Base-by-base conservation (phyloP, 2,113 vertebrate species). In the Mirza zaza region DNA sequence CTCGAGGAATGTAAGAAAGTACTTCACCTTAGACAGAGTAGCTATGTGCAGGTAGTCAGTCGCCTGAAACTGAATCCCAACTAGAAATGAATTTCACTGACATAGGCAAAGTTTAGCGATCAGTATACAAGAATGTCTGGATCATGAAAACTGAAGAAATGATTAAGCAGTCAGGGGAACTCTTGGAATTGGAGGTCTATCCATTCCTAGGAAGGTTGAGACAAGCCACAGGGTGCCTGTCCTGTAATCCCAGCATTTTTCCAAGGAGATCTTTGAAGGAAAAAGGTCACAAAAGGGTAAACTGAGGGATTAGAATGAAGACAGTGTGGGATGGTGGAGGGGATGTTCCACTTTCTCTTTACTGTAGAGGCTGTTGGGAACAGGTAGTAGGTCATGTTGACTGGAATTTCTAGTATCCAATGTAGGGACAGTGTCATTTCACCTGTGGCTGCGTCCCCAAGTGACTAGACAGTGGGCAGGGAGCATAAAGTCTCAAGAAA, bases 11-110 rank as follows among this genome's bases (percentile, higher is more conserved):
- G 8, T 11, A 8, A 68, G 63, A 52, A 71, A 57, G 32, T 55
- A 8, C 52, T 45, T 1, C 15, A 23, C 12, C 48, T 39, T 27
- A n/a, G 57, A n/a, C 2, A 67, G 34, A 3, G 6, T 65, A 39
- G 61, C 17, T 71, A 1, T 0, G 0, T 5, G 34, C 25, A 77
- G 39, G 42, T 2, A 3, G 4, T n/a, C 42, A 1, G 13, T 25
- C 20, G 61, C 63, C 36, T 17, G 68, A n/a, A 57, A n/a, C 67
- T 5, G 32, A 90, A 45, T 80, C 61, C 8, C 12, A 13, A 15
- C 34, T 32, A 48, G 55, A 87, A 65, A 17, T 50, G 59, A 80
- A 59, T 57, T 63, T 57, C 50, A 23, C 48, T 32, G 63, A n/a
- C 52, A 39, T 2, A 50, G 4, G 5, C 5, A 8, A 77, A 50